phyloP scores from a whole-genome alignment of 2,888 invertebrate genomes.

The Athalia circularis region DNA sequence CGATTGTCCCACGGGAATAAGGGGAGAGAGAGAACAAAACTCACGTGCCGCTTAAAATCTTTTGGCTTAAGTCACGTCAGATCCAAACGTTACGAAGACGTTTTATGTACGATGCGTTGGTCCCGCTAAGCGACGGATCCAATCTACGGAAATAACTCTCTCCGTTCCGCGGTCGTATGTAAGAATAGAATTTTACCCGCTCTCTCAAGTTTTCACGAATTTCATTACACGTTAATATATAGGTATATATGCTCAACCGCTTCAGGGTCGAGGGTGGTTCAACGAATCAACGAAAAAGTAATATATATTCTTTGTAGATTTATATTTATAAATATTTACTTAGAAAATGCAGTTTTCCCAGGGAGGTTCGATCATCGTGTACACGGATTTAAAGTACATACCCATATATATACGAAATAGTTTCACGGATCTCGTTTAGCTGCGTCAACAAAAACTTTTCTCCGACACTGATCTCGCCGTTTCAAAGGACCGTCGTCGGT shows the following conservation, averaged over 20 bases:
- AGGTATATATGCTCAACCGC: too few relatives aligned
- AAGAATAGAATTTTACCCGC: not conserved
- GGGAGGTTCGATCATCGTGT: constrained; percentile 1
- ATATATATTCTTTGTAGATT: not conserved
- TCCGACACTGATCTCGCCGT: constrained; percentile 38
- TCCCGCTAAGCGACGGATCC: not conserved
- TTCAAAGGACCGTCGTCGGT: constrained; percentile 21
- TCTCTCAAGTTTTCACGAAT: too few relatives aligned
- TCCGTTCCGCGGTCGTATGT: not conserved
- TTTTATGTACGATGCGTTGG: not conserved
- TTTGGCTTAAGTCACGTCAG: constrained; percentile 4
- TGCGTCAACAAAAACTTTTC: constrained; percentile 40
- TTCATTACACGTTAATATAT: too few relatives aligned
- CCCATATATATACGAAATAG: not conserved
- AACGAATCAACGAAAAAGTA: too few relatives aligned
- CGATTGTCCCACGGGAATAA: constrained; percentile 23
- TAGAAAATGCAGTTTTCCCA: not conserved
- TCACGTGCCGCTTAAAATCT: constrained; percentile 13
- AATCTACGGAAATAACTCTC: constrained; percentile 3
- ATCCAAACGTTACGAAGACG: not conserved
- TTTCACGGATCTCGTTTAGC: constrained; percentile 39
- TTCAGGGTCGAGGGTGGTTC: too few relatives aligned
- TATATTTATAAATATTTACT: constrained; percentile 12
- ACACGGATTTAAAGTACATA: constrained; percentile 12
- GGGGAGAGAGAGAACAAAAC: not conserved